Percentiles rank a stretch among this genome's conserved stretches.
phyloP scores from a whole-genome alignment of 2,888 invertebrate genomes.

The Chymomyza fuscimana region DNA sequence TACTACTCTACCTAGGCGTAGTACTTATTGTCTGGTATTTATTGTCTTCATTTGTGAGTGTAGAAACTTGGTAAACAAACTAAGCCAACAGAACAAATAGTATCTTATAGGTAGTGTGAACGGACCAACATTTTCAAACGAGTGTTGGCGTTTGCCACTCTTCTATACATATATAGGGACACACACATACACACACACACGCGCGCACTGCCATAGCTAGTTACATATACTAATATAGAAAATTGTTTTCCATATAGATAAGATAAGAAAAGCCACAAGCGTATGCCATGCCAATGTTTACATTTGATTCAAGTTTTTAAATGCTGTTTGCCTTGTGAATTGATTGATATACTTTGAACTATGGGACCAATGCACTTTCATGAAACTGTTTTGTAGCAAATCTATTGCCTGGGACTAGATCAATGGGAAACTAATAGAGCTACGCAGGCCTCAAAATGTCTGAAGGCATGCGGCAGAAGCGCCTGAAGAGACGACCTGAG shows the following conservation, averaged over 20 bases:
- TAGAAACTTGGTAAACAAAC: constrained; percentile 4
- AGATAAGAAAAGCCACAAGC: constrained; percentile 25
- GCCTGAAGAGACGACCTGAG: too few species aligned
- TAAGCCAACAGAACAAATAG: background rate
- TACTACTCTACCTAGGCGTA: background rate
- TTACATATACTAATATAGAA: background rate
- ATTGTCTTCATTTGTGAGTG: background rate
- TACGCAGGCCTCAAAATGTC: too few species aligned
- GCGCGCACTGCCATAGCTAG: background rate
- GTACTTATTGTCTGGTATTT: constrained; percentile 17
- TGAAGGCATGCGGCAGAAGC: too few species aligned
- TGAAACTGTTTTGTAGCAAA: background rate
- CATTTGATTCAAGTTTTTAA: constrained; percentile 40
- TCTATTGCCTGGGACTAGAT: background rate
- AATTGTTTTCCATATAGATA: constrained; percentile 39
- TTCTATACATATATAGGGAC: constrained; percentile 19
- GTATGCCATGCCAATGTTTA: constrained; percentile 35
- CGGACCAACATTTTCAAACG: background rate
- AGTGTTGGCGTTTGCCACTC: background rate
- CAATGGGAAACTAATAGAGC: background rate
- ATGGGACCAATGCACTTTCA: background rate
- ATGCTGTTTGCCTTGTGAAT: constrained; percentile 43
- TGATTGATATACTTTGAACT: constrained; percentile 43
- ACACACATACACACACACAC: too few species aligned
- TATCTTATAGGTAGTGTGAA: background rate